Conservation (phyloP, 2,113 vertebrate genomes). For the Hippopotamus amphibius region DNA sequence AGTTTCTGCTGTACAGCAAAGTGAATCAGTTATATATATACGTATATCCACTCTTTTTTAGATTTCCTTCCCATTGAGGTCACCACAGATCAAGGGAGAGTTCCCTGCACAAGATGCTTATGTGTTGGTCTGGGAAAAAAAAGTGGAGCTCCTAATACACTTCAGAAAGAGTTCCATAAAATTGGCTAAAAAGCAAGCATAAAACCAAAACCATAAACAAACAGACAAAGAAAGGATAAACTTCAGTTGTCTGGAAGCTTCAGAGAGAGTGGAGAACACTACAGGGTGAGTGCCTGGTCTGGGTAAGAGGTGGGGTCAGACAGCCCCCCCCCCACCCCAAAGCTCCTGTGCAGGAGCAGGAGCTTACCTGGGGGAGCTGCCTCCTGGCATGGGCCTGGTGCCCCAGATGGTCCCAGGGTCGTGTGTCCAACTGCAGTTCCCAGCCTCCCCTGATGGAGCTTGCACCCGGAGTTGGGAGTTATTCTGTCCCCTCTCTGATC, state of each 20-base stretch:
- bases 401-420: background rate
- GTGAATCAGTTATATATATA: too few species aligned
- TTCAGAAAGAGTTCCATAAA: background rate
- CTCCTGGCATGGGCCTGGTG: background rate
- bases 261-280: background rate
- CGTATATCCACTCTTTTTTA: too few species aligned
- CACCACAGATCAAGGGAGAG: too few species aligned
- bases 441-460: background rate
- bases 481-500: background rate
- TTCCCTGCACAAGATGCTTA: background rate
- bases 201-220: background rate
- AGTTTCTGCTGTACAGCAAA: too few species aligned
- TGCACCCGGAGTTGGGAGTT: background rate
- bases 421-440: background rate
- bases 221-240: background rate
- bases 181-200: background rate
- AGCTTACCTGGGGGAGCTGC: background rate
- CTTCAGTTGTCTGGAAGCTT: background rate
- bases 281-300: accelerated
- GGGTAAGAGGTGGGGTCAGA: background rate
- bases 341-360: too few species aligned
- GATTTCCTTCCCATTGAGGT: too few species aligned
- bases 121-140: background rate
- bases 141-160: background rate
- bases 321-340: background rate